Base-by-base conservation (phyloP, 2,888 invertebrate species). In the Lasius fuliginosus region DNA sequence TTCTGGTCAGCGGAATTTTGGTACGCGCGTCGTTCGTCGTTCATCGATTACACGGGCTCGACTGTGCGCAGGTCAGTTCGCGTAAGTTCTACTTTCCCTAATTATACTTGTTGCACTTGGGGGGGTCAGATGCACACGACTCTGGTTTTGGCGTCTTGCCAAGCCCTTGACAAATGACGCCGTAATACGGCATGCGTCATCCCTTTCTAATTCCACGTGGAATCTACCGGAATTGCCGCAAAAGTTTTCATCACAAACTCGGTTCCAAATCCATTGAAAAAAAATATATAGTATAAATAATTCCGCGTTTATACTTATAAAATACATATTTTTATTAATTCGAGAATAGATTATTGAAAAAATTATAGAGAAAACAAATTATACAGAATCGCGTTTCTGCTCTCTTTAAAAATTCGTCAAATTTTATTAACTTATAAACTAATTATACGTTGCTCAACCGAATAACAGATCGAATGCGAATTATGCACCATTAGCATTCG, bases 31-130 rank as follows among this genome's bases (percentile, higher is more conserved):
- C 33, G 82, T 71, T 73, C 76, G 49, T 62, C 65, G 56, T 83
- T 82, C 86, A 90, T 90, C 85, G 86, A 91, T 90, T 87, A 71
- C 73, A 33, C n/a, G 15, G 58, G 40, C 60, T 53, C 77, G 86
- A 73, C 69, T 58, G 76, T 77, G 90, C 90, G 87, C 89, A 90
- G 89, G 91, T 91, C 89, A 92, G 89, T 90, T 82, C 88, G 64
- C 83, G 74, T 88, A 88, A 90, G 89, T 90, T 89, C 88, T 83
- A 86, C 89, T 90, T 88, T 89, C 88, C 92, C 91, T 92, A 91
- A 92, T 93, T 92, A 90, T 91, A 93, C 92, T 93, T 93, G 92
- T 93, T 93, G 92, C 92, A 88, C 90, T 90, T 83, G 75, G 27
- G 18, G 30, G 86, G 87, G 87, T 88, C 90, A 87, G 87, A 84